Evolutionary conservation across 2,113 vertebrate genomes (phyloP), one percentile per base, ranked within the genome.

Genomic region (Spilogale gracilis): DNA sequence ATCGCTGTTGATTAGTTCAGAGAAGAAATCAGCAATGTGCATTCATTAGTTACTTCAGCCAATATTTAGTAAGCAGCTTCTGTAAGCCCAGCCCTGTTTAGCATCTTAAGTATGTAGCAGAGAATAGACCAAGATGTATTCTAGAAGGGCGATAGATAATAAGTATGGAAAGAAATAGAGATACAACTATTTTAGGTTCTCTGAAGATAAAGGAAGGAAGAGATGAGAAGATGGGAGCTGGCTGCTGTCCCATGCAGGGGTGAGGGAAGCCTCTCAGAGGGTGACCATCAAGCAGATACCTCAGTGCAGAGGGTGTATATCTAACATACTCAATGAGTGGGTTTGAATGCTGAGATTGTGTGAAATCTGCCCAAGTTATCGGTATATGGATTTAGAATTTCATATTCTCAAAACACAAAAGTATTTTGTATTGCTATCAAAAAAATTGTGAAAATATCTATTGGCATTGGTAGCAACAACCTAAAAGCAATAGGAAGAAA

Each of bases 151-250:
- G 25, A 71, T 17, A 32, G 69, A 67, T 0, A 14, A 2, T 58
- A 58, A 65, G 2, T 30, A 32, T 8, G 32, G 38, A 95, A 88
- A 82, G 14, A 81, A 61, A 52, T 13, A 50, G 2, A 12, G 48
- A 10, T 6, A 20, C 3, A 50, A 21, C 2, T 43, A 86, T 2
- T 50, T 43, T 43, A 65, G 14, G 3, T 52, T 90, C 13, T 52
- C 63, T 87, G 85, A 38, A 73, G 38, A 54, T 14, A 87, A 90
- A 96, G 63, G 6, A 76, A n/a, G 48, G 25, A 67, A 58, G 9
- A 65, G 0, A 60, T 17, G 45, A 32, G 9, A 38, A 87, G 5
- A 69, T 12, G 0, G 4, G 16, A 60, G 7, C 21, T 65, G 6
- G 88, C 48, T 90, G 3, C 12, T 58, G 9, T 84, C 85, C 80